Evolutionary conservation across 2,113 vertebrate genomes (phyloP).

Genomic region (Accipiter virgatus): DNA sequence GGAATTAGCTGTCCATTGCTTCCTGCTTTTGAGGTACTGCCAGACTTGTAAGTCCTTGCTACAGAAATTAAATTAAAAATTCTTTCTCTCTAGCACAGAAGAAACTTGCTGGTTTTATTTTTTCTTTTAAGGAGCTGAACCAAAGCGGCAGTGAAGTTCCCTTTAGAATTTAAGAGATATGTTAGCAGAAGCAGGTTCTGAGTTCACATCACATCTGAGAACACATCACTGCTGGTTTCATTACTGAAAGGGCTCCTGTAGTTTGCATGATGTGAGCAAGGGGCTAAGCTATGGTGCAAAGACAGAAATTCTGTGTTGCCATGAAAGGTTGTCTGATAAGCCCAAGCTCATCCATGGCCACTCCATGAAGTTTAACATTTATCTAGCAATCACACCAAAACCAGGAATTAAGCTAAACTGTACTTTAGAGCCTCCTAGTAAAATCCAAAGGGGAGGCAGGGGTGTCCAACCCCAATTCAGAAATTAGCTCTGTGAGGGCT

Average conservation of each 20-base stretch:
- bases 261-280: not conserved
- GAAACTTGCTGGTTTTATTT: not conserved
- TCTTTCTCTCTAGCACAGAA: not conserved
- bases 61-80: not conserved
- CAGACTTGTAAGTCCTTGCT: not conserved
- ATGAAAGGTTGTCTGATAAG: not conserved
- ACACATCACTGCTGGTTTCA: not conserved
- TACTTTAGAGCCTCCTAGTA: not conserved
- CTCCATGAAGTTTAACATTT: not conserved
- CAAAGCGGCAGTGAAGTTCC: not conserved
- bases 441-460: not conserved
- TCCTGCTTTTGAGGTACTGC: not conserved
- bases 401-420: not conserved
- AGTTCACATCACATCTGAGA: not conserved
- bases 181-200: not conserved
- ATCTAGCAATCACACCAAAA: not conserved
- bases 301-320: not conserved
- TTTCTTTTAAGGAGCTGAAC: not conserved
- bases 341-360: not conserved
- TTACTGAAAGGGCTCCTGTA: not conserved
- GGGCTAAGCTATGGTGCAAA: not conserved
- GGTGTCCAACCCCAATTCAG: not conserved
- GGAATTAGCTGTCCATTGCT: not conserved
- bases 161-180: not conserved
- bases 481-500: fast-evolving